phyloP scores from a whole-genome alignment of 2,888 invertebrate species.

The Erebia palarica region DNA sequence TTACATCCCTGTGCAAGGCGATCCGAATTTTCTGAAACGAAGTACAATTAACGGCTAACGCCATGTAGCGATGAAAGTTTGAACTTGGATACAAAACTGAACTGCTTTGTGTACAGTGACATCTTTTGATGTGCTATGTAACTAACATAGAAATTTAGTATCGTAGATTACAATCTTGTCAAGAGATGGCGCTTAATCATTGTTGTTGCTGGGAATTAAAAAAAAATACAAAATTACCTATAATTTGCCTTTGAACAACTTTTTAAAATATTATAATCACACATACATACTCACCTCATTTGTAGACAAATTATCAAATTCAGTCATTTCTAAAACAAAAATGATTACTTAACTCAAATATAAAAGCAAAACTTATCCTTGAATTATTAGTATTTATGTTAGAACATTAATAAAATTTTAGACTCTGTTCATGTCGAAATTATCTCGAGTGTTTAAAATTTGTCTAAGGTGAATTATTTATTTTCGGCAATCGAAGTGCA shows the following conservation, averaged over 20 bases:
- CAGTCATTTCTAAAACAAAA: conserved; percentile 46
- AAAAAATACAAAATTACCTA: too few relatives aligned
- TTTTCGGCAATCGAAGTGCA: too few relatives aligned
- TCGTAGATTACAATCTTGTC: too few relatives aligned
- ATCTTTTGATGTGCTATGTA: not conserved
- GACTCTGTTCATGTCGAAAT: too few relatives aligned
- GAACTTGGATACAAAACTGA: not conserved
- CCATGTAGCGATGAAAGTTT: conserved; percentile 45
- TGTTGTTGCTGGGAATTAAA: too few relatives aligned
- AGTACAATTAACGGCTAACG: conserved; percentile 32
- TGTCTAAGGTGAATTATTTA: too few relatives aligned
- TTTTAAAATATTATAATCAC: not conserved
- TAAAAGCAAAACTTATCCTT: too few relatives aligned
- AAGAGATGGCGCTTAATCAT: too few relatives aligned
- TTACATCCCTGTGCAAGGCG: conserved; percentile 79
- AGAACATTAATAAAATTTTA: too few relatives aligned
- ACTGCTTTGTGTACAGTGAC: not conserved
- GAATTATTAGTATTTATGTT: too few relatives aligned
- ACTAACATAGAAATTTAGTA: not conserved
- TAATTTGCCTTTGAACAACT: too few relatives aligned
- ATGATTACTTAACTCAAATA: not conserved
- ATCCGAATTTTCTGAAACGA: conserved; percentile 81
- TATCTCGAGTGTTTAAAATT: too few relatives aligned
- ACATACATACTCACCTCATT: conserved; percentile 52
- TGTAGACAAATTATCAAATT: conserved; percentile 56